Percentiles rank a stretch among this genome's conserved stretches.
Evolutionary conservation across 2,797 vertebrate genomes (phyloP).

Genomic region (Cirrhinus mrigala): DNA sequence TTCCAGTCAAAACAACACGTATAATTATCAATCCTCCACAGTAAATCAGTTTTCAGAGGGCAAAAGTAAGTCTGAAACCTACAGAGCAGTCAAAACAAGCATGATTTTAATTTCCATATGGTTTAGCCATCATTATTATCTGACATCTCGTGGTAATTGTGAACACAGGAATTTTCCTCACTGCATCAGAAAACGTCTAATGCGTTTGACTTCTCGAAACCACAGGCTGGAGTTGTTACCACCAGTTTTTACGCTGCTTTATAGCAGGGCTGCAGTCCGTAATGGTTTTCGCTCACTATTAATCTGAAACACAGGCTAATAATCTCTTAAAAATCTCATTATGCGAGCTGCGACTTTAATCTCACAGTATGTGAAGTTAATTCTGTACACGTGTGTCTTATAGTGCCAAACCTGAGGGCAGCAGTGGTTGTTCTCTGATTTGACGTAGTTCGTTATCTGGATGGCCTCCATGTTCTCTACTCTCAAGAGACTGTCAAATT

Average conservation of each 20-base stretch:
- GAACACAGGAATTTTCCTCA: conserved; percentile 44
- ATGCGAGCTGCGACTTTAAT: not conserved
- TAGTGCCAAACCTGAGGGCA: not conserved
- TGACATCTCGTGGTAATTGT: conserved; percentile 6
- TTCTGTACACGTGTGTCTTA: not conserved
- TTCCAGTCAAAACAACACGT: not conserved
- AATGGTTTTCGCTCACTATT: not conserved
- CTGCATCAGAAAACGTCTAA: conserved; percentile 28
- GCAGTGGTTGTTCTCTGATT: conserved; percentile 12
- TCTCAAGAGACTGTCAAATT: conserved; percentile 58
- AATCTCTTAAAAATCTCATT: not conserved
- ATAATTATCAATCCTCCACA: conserved; percentile 1
- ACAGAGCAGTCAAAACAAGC: not conserved
- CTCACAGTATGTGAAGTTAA: not conserved
- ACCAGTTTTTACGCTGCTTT: conserved; percentile 25
- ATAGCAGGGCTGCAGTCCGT: conserved; percentile 24
- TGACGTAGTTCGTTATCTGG: conserved; percentile 31
- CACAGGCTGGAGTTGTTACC: conserved; percentile 40
- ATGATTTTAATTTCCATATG: conserved; percentile 27
- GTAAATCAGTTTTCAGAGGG: conserved; percentile 2
- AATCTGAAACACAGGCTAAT: not conserved
- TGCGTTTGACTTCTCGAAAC: conserved; percentile 43
- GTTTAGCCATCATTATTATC: conserved; percentile 39
- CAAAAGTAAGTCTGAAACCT: not conserved
- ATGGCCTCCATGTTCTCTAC: conserved; percentile 30